These are phyloP conservation scores for Dryobotodes eremita DNA, from an alignment of 2,888 invertebrate species.

Conservation along the genomic window DNA sequence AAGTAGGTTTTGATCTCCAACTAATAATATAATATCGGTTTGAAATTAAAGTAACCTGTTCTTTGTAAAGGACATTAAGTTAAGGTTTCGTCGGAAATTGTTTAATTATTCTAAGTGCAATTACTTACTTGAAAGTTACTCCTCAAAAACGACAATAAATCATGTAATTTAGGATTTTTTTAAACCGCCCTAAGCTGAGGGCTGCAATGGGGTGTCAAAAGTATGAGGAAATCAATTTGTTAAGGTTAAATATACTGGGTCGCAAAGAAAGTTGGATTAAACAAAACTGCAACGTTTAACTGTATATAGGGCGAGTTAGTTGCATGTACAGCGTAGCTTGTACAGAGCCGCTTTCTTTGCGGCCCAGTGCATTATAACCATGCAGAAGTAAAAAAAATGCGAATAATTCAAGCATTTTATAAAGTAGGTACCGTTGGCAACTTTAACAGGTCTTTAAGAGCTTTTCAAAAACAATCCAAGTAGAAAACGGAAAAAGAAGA, in stretches of 20 bases:
- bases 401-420: neutral
- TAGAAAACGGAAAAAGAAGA: neutral
- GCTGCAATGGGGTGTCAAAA: neutral
- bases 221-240: neutral
- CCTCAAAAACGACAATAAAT: neutral
- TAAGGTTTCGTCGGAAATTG: neutral
- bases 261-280: too few species aligned
- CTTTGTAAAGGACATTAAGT: neutral
- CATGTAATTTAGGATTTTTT: neutral
- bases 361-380: neutral
- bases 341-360: too few species aligned
- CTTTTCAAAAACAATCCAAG: neutral
- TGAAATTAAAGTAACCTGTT: slow-evolving; percentile 8
- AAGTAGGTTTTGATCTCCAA: slow-evolving; percentile 13
- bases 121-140: neutral
- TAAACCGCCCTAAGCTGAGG: too few species aligned
- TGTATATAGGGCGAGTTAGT: too few species aligned
- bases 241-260: too few species aligned
- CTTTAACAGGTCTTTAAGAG: too few species aligned
- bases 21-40: slow-evolving; percentile 23
- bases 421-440: neutral
- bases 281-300: too few species aligned
- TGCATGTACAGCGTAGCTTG: too few species aligned
- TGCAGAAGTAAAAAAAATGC: neutral
- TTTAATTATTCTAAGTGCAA: neutral